These are phyloP conservation scores for Thaumatotibia leucotreta DNA, from an alignment of 1,140 invertebrate species.

Conservation along the genomic window DNA sequence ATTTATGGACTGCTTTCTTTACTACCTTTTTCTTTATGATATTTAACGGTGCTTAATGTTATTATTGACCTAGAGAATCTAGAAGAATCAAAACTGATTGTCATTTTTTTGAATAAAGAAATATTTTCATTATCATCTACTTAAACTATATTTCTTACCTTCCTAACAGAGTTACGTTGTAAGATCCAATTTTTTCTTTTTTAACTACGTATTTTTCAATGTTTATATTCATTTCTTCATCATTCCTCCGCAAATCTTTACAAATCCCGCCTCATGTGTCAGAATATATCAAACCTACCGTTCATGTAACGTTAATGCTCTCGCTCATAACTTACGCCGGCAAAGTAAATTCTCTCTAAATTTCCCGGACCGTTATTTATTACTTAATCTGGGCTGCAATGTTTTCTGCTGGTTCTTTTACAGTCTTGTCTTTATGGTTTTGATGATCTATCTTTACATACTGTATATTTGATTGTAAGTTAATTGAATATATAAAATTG, in stretches of 20 bases:
- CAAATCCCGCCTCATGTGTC: background rate
- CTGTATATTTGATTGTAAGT: background rate
- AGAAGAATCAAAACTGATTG: too few relatives aligned
- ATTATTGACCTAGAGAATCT: too few relatives aligned
- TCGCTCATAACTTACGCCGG: background rate
- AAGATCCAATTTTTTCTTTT: too few relatives aligned
- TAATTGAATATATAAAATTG: too few relatives aligned
- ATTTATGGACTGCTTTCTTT: too few relatives aligned
- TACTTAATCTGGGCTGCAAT: background rate
- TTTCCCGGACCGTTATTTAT: constrained; percentile 15
- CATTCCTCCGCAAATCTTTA: background rate
- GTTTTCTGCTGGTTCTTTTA: background rate
- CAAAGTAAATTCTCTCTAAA: constrained; percentile 18
- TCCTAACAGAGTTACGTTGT: too few relatives aligned
- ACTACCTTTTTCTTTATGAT: too few relatives aligned
- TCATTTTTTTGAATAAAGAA: too few relatives aligned
- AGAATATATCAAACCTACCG: background rate
- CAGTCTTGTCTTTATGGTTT: background rate
- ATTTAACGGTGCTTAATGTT: too few relatives aligned
- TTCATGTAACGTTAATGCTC: background rate
- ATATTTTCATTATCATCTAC: too few relatives aligned
- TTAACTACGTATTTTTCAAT: too few relatives aligned
- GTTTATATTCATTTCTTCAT: background rate
- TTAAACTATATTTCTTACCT: too few relatives aligned
- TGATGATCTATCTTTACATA: background rate